A percentile compares a stretch with the other conserved stretches of the same genome.
phyloP scores from a whole-genome alignment of 1,140 invertebrate genomes.

The Pachypsylla venusta region DNA sequence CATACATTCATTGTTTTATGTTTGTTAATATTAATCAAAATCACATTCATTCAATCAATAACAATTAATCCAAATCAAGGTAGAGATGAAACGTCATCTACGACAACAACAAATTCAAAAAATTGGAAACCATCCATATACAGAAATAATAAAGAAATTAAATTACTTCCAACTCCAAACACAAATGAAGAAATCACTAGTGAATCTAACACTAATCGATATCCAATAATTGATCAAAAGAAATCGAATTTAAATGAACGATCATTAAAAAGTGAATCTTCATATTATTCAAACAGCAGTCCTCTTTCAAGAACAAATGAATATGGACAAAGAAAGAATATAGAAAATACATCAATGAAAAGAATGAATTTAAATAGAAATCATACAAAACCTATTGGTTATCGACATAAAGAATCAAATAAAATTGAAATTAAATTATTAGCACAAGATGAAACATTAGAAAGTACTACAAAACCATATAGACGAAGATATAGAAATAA shows the following conservation, averaged over 20 bases:
- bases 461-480: background rate
- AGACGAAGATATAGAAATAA: background rate
- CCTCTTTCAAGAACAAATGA: background rate
- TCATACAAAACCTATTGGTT: background rate
- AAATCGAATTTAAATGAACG: no score
- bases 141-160: slow-evolving; percentile 1
- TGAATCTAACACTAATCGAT: no score
- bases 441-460: background rate
- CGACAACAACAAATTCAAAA: background rate
- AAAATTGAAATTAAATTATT: background rate
- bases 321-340: slow-evolving; percentile 3
- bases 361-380: background rate
- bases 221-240: no score
- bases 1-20: background rate
- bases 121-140: background rate
- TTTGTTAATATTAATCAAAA: background rate
- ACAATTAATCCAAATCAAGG: background rate
- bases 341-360: background rate
- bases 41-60: background rate
- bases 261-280: no score
- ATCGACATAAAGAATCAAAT: background rate
- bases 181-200: no score
- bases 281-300: background rate
- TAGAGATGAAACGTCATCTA: background rate
- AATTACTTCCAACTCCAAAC: background rate